These are phyloP conservation scores for Drosophila punjabiensis DNA, from an alignment of 1,140 invertebrate species.

Conservation along the genomic window DNA sequence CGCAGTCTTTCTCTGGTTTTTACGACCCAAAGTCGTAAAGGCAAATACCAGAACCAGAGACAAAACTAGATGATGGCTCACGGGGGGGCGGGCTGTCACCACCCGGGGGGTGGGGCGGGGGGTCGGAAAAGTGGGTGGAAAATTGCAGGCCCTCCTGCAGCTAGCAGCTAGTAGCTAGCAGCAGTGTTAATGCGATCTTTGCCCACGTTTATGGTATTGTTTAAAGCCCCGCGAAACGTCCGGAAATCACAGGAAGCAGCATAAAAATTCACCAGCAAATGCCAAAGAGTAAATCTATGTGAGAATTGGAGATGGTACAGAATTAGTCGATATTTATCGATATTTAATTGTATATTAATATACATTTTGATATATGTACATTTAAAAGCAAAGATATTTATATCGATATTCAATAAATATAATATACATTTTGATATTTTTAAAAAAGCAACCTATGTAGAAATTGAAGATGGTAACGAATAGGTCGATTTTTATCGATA, in stretches of 20 bases:
- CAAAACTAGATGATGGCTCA: conserved; percentile 25
- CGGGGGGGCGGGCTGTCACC: conserved; percentile 10
- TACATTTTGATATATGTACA: not conserved
- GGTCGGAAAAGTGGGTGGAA: conserved; percentile 18
- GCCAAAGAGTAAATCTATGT: conserved; percentile 28
- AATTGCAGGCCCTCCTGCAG: conserved; percentile 10
- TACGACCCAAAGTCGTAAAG: conserved; percentile 54
- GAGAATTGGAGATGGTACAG: conserved; percentile 2
- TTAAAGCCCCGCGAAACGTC: conserved; percentile 55
- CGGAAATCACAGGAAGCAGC: conserved; percentile 25
- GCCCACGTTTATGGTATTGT: conserved; percentile 74
- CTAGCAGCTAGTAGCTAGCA: conserved; percentile 4
- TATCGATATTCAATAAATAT: no score
- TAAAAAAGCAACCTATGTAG: no score
- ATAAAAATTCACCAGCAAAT: conserved; percentile 30
- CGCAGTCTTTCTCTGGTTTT: conserved; percentile 36
- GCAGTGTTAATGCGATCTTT: conserved; percentile 75
- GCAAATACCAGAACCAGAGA: conserved; percentile 42
- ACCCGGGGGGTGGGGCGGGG: not conserved
- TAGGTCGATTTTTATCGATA: no score
- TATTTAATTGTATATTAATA: not conserved
- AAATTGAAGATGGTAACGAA: no score
- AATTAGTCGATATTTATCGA: not conserved
- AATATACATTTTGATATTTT: no score
- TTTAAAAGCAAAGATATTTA: not conserved